These are phyloP conservation scores for Petrocephalus schoutedeni DNA, from an alignment of 2,797 vertebrate genomes.

Conservation along the genomic window DNA sequence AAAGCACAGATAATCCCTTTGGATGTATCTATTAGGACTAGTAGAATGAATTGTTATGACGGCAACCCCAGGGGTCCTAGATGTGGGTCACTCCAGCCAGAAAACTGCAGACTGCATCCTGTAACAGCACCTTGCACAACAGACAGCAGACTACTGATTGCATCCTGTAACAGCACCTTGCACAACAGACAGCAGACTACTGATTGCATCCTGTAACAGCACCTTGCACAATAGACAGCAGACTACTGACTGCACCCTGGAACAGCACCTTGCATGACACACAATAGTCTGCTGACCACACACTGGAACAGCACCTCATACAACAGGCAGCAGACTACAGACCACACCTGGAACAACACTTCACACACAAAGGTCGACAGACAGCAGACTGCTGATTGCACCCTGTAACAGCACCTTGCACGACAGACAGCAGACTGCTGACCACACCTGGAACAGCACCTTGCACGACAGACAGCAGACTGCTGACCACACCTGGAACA, in stretches of 20 bases:
- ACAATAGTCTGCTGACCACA: neutral
- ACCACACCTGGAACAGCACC: too few species aligned
- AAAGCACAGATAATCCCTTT: neutral
- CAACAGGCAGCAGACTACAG: too few species aligned
- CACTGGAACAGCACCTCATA: too few species aligned
- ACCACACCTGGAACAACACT: too few species aligned
- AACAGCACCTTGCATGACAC: neutral
- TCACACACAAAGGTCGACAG: too few species aligned
- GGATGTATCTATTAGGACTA: neutral
- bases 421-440: too few species aligned
- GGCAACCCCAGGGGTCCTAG: neutral
- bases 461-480: too few species aligned
- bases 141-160: too few species aligned
- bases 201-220: neutral
- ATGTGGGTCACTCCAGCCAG: neutral
- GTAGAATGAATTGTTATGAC: neutral
- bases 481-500: too few species aligned
- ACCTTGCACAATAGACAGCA: neutral
- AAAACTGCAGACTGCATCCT: neutral
- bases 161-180: too few species aligned
- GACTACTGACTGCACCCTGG: neutral
- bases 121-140: neutral
- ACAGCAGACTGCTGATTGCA: too few species aligned
- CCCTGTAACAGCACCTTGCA: too few species aligned
- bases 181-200: neutral